These are phyloP conservation scores for Acleris laterana DNA, from an alignment of 2,888 invertebrate genomes.

Conservation along the genomic window DNA sequence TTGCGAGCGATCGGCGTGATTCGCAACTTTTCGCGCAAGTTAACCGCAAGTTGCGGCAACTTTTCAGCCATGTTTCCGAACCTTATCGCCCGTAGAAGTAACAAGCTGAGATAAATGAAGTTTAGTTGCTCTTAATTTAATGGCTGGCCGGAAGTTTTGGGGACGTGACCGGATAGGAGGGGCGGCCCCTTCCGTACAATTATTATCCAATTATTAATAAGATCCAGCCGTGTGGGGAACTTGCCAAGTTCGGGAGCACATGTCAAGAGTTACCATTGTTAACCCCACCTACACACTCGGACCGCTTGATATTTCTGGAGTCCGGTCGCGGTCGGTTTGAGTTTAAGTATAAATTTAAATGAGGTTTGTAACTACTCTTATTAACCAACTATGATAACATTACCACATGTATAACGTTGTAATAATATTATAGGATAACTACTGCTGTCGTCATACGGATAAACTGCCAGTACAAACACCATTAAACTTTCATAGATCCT, in stretches of 20 bases:
- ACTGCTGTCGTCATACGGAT: not conserved
- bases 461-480: not conserved
- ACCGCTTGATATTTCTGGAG: conserved; percentile 1
- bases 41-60: conserved; percentile 66
- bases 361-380: not conserved
- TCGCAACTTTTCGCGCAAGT: conserved; percentile 75
- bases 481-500: conserved; percentile 12
- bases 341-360: not conserved
- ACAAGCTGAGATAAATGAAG: conserved; percentile 82
- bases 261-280: conserved; percentile 24
- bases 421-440: not conserved
- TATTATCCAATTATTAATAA: conserved; percentile 63
- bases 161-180: conserved; percentile 69
- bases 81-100: conserved; percentile 79
- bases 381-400: not conserved
- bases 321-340: not conserved
- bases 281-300: not conserved
- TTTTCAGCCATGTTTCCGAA: conserved; percentile 73
- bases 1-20: conserved; percentile 79
- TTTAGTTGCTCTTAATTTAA: conserved; percentile 82
- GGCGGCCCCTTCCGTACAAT: conserved; percentile 58
- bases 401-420: not conserved
- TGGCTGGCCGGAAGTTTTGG: conserved; percentile 73
- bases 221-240: conserved; percentile 39
- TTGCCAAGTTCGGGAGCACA: conserved; percentile 25